These are phyloP conservation scores for Platorchestia sp. DNA, from an alignment of 1,140 invertebrate species.

Conservation along the genomic window DNA sequence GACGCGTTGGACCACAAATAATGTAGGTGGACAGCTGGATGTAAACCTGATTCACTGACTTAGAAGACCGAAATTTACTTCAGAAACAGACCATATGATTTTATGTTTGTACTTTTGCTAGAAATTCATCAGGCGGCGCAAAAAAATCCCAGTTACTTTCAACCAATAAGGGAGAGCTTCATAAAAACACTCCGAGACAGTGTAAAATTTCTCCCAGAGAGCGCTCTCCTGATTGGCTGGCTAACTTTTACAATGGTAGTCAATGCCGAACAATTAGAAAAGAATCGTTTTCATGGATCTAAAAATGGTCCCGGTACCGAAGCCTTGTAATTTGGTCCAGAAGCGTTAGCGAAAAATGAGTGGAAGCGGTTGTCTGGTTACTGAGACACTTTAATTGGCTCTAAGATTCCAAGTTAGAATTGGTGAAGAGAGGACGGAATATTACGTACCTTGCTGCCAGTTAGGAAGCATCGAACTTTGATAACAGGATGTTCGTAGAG, in stretches of 20 bases:
- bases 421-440: background rate
- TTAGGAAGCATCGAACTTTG: background rate
- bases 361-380: background rate
- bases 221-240: background rate
- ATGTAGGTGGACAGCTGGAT: background rate
- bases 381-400: background rate
- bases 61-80: background rate
- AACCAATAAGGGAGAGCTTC: background rate
- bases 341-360: background rate
- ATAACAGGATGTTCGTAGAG: background rate
- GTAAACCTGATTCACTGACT: background rate
- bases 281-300: conserved; percentile 8
- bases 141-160: background rate
- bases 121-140: background rate
- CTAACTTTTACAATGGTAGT: background rate
- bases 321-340: background rate
- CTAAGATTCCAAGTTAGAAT: background rate
- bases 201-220: background rate
- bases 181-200: background rate
- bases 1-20: background rate
- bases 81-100: background rate
- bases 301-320: background rate
- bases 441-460: background rate
- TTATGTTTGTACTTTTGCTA: background rate
- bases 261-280: conserved; percentile 8